Evolutionary conservation across 2,888 invertebrate species (phyloP).

Genomic region (Cryptus viduatorius): DNA sequence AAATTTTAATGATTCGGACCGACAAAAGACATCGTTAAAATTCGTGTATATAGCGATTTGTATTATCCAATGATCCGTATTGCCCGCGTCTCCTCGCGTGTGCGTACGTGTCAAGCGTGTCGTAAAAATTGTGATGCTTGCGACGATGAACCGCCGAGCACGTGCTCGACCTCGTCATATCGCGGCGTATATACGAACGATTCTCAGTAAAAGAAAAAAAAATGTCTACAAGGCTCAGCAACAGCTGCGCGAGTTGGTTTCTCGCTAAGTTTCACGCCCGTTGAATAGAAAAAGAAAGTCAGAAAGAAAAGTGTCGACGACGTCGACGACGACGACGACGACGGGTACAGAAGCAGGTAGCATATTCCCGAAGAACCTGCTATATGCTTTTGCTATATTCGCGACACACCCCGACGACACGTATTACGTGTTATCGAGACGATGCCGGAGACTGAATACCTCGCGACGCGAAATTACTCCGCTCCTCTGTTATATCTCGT

Average conservation of each 20-base stretch:
- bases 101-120: constrained; percentile 7
- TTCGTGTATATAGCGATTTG: background rate
- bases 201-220: constrained; percentile 7
- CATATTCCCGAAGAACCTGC: constrained; percentile 37
- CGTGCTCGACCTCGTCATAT: constrained; percentile 40
- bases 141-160: constrained; percentile 12
- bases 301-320: constrained; percentile 41
- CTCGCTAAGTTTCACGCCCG: background rate
- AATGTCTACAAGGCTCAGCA: constrained; percentile 1
- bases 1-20: background rate
- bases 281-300: constrained; percentile 60
- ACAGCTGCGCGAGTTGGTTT: constrained; percentile 14
- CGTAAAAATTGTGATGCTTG: constrained; percentile 11
- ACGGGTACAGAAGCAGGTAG: constrained; percentile 11
- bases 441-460: constrained; percentile 37
- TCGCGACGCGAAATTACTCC: constrained; percentile 20
- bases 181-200: constrained; percentile 6
- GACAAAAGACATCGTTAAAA: background rate
- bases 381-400: background rate
- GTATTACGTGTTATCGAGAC: constrained; percentile 46
- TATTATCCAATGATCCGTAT: constrained; percentile 10
- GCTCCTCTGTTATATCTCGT: background rate
- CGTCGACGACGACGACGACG: constrained; percentile 33
- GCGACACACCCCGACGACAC: constrained; percentile 9
- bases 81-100: background rate